Conservation (phyloP, 2,113 vertebrate genomes). For the Lepisosteus osseus region DNA sequence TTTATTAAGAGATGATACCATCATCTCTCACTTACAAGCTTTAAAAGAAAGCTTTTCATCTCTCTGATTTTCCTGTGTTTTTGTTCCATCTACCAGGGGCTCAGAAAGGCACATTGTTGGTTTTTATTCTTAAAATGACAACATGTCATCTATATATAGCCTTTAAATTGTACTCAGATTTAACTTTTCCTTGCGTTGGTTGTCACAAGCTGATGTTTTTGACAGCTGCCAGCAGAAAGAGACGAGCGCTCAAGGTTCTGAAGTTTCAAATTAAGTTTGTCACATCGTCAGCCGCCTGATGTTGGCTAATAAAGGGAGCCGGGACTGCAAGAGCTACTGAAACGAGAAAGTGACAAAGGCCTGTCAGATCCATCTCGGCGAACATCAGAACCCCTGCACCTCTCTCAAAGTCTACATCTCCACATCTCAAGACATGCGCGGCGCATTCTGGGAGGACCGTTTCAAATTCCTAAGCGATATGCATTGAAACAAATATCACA, state of each 20-base stretch:
- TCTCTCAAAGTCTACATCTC: conserved; percentile 57
- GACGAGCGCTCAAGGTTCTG: conserved; percentile 60
- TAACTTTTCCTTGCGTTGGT: conserved; percentile 51
- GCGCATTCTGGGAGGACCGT: conserved; percentile 44
- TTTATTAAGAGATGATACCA: neutral
- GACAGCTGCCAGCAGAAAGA: conserved; percentile 73
- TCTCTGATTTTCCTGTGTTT: conserved; percentile 30
- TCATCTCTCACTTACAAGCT: neutral
- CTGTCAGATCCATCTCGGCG: conserved; percentile 53
- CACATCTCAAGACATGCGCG: conserved; percentile 47
- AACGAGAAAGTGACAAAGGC: conserved; percentile 57
- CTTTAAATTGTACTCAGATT: conserved; percentile 62
- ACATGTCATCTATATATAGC: conserved; percentile 75
- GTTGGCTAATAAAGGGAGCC: conserved; percentile 65
- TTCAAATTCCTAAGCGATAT: conserved; percentile 49
- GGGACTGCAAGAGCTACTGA: conserved; percentile 39
- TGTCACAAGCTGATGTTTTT: conserved; percentile 58
- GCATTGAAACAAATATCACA: conserved; percentile 21
- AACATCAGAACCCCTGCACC: conserved; percentile 52
- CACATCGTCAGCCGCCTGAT: conserved; percentile 59
- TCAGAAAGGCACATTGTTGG: conserved; percentile 40
- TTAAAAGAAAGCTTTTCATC: conserved; percentile 36
- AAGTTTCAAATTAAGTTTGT: conserved; percentile 65
- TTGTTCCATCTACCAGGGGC: conserved; percentile 53
- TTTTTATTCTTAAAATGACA: conserved; percentile 62